A percentile compares a stretch with the other conserved stretches of the same genome.
Conservation (phyloP, 2,113 vertebrate species). For the Callopanchax toddi region DNA sequence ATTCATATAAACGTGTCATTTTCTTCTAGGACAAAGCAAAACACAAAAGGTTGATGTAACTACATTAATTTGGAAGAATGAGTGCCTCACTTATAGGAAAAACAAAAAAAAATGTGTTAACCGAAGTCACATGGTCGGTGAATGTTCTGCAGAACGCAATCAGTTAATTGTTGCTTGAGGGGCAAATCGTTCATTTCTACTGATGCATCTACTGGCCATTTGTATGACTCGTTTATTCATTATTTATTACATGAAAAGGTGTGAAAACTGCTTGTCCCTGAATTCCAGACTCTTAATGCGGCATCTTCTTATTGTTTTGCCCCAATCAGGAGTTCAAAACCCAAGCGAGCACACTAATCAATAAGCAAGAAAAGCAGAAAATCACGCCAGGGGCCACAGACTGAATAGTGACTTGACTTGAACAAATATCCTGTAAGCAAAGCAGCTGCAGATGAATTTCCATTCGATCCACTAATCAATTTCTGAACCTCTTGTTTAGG, state of each 20-base stretch:
- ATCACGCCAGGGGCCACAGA: neutral
- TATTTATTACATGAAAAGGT: neutral
- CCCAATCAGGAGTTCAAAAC: slow-evolving; percentile 10
- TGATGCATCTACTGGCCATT: neutral
- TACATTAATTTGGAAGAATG: slow-evolving; percentile 1
- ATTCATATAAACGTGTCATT: slow-evolving; percentile 9
- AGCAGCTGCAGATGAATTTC: neutral
- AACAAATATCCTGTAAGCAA: slow-evolving; percentile 1
- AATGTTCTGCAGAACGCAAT: neutral
- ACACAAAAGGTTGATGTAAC: slow-evolving; percentile 9
- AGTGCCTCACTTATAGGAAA: neutral
- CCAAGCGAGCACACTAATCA: neutral
- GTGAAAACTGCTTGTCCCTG: neutral
- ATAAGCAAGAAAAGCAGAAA: slow-evolving; percentile 1
- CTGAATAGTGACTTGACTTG: neutral
- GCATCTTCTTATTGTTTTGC: neutral
- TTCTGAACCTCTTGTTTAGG: neutral
- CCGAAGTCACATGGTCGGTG: neutral
- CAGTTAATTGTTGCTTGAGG: neutral
- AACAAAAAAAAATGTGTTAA: too few relatives aligned
- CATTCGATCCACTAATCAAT: slow-evolving; percentile 9
- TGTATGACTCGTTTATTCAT: neutral
- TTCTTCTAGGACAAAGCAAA: neutral
- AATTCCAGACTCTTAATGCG: neutral
- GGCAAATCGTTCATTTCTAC: slow-evolving; percentile 1